Base-by-base conservation (phyloP, 2,113 vertebrate species). In the Oncorhynchus gorbuscha region DNA sequence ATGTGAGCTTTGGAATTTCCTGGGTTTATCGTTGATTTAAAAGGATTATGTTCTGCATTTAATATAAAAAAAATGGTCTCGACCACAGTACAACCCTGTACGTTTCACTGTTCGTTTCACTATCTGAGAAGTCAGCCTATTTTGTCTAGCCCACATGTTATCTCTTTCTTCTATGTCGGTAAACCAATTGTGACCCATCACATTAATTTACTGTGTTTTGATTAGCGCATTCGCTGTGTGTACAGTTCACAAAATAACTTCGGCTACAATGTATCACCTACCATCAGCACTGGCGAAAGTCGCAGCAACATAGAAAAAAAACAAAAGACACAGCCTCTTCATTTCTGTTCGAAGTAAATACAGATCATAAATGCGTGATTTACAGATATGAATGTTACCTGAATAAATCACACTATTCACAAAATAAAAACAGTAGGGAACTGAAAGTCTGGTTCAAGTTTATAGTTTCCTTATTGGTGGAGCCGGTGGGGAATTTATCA, bases 191-290 rank as follows among this genome's bases (percentile, higher is more conserved):
- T 35, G 32, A 35, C 32, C 32, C 32, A 35, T 35, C 5, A 6
- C 32, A 35, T 35, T 35, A 35, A 35, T 35, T 35, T 6, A 6
- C 32, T 35, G 32, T 35, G 32, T 6, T 5, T 35, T 35, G 32
- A 35, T 35, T 6, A 6, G 32, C 35, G 35, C 6, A 35, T 35
- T 35, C 35, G 35, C 35, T 8, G 35, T 35, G 9, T 45, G 20
- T 11, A 11, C 16, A 16, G 24, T 67, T 67, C n/a, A 32, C 5
- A 18, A 6, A 67, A 28, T 67, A 30, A 26, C 14, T 67, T 39
- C 16, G 18, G 32, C 16, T 35, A 30, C 18, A 35, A 30, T 69
- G 30, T 16, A 20, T 68, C 28, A 89, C 90, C 90, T 89, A 89
- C 90, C 76, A 68, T 87, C 74, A 18, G 80, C 49, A 49, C 81